Evolutionary conservation across 2,888 invertebrate species (phyloP).

Genomic region (Physocephala rufipes): DNA sequence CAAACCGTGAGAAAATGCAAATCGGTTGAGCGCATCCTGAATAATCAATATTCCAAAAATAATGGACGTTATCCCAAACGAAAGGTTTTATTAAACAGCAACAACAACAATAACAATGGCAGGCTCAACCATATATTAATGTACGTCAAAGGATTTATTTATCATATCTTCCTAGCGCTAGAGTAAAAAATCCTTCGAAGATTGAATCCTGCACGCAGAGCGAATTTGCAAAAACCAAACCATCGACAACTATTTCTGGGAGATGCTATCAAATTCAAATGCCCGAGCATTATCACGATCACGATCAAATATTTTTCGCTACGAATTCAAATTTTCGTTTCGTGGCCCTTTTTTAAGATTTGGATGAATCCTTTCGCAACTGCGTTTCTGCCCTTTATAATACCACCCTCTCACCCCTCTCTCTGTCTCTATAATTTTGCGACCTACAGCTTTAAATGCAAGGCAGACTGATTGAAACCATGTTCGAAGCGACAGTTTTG

Average conservation of each 20-base stretch:
- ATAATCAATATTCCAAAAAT: slow-evolving; percentile 39
- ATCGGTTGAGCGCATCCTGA: slow-evolving; percentile 34
- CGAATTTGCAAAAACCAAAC: slow-evolving; percentile 32
- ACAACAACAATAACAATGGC: slow-evolving; percentile 2
- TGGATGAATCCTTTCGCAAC: too few species aligned
- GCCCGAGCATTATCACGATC: slow-evolving; percentile 12
- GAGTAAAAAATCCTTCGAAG: background rate
- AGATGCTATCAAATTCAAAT: slow-evolving; percentile 44
- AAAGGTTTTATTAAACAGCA: slow-evolving; percentile 26
- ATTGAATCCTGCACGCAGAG: slow-evolving; percentile 23
- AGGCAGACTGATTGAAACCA: background rate
- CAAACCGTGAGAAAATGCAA: slow-evolving; percentile 37
- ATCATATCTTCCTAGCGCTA: slow-evolving; percentile 31
- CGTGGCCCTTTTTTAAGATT: background rate
- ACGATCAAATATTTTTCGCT: slow-evolving; percentile 21
- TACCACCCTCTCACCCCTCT: too few species aligned
- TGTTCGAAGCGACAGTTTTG: background rate
- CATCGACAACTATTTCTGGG: slow-evolving; percentile 2
- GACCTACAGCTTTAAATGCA: too few species aligned
- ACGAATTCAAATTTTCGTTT: slow-evolving; percentile 56
- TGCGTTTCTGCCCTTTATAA: too few species aligned
- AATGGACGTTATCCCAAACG: slow-evolving; percentile 32
- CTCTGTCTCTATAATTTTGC: too few species aligned
- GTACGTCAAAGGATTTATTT: slow-evolving; percentile 22
- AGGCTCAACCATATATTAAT: too few species aligned